These are phyloP conservation scores for Calephelis perditalis DNA, from an alignment of 2,888 invertebrate species.

Conservation along the genomic window DNA sequence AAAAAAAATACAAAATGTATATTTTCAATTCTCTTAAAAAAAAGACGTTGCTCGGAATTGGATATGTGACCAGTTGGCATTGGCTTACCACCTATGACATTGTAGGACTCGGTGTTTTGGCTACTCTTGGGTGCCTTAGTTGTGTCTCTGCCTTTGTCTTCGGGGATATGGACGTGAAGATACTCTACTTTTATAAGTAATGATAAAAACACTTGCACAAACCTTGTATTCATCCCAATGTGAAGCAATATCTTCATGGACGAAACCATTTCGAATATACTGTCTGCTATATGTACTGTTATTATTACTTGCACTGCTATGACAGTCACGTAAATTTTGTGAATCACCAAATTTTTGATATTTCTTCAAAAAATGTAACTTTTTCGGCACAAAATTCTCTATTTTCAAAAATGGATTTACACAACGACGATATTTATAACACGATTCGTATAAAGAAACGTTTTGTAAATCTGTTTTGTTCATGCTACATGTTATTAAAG, in stretches of 20 bases:
- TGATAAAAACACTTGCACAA: slow-evolving; percentile 20
- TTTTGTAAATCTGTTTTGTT: slow-evolving; percentile 37
- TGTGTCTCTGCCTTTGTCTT: no score
- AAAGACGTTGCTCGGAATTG: no score
- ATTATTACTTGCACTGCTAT: slow-evolving; percentile 25
- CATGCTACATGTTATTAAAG: slow-evolving; percentile 33
- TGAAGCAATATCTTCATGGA: slow-evolving; percentile 42
- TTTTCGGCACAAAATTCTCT: slow-evolving; percentile 36
- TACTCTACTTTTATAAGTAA: no score
- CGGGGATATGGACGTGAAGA: no score
- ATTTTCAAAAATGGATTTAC: slow-evolving; percentile 28
- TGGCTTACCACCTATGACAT: no score
- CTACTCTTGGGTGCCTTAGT: no score
- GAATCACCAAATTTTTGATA: slow-evolving; percentile 43
- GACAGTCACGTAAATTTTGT: slow-evolving; percentile 46
- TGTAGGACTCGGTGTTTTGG: no score
- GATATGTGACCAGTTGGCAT: no score
- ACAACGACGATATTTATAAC: slow-evolving; percentile 36
- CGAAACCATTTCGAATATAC: slow-evolving; percentile 44
- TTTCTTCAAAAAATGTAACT: slow-evolving; percentile 39
- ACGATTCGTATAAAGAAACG: slow-evolving; percentile 35
- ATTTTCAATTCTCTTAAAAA: no score
- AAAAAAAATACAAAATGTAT: no score
- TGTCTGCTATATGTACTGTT: slow-evolving; percentile 35
- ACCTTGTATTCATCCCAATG: slow-evolving; percentile 69